Base-by-base conservation (phyloP, 2,797 vertebrate genomes). In the Karalla daura region DNA sequence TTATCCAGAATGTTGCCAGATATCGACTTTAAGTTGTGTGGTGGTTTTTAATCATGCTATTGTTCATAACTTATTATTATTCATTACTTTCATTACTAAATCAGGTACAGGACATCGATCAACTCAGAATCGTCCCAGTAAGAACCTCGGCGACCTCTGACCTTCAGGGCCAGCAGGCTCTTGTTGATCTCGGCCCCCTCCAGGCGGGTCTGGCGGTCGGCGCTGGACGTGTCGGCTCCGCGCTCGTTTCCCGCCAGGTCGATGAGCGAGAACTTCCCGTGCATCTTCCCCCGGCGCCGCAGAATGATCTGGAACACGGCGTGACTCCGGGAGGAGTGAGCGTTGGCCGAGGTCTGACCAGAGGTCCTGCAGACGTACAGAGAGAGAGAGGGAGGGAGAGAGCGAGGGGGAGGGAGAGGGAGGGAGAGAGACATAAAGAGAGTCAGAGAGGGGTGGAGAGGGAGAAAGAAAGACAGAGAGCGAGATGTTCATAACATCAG, bases 141-240 rank as follows among this genome's bases (percentile, higher is more conserved):
- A n/a, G n/a, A n/a, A n/a, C n/a, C n/a, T n/a, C n/a, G n/a, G n/a
- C n/a, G n/a, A n/a, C n/a, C n/a, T n/a, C n/a, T n/a, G 89, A 98
- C 98, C 96, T 99, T 99, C 37, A 99, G 95, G 23, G 98, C 98
- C 92, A 99, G 93, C 88, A 99, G 94, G 86, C 98, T 99, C 92
- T 99, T 99, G 92, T 99, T 99, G 89, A 99, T 99, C 93, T 99
- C 98, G 0, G 97, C 98, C 78, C 98, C 98, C 91, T 99, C 98
- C 41, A 99, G 95, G 24, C 97, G 92, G 0, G 97, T 99, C 93
- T 98, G 97, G 3, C 97, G 94, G 82, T 99, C 98, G 0, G 98
- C 97, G 68, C 97, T 99, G 7, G 96, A 98, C 0, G 97, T 99
- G 86, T 99, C 98, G 1, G 98, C 98, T 30, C 98, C 98, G 69